phyloP scores from a whole-genome alignment of 2,888 invertebrate genomes.

The Bruchidius siliquastri region DNA sequence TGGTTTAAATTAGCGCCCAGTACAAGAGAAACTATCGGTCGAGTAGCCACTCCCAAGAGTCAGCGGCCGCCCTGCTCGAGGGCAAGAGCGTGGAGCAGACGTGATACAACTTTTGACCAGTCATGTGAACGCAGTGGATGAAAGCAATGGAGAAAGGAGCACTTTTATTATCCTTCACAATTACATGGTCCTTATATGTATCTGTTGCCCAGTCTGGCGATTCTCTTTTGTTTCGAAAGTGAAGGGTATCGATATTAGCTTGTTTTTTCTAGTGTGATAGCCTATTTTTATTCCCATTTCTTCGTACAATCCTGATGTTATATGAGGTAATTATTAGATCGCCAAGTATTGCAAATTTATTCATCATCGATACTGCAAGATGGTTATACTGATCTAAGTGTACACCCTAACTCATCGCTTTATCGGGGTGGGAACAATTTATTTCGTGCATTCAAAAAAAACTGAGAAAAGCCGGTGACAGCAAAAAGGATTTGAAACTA shows the following conservation, averaged over 20 bases:
- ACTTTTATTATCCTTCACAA: background rate
- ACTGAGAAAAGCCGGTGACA: too few species aligned
- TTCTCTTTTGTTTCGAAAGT: background rate
- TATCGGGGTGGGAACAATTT: too few species aligned
- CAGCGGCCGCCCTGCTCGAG: background rate
- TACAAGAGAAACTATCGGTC: background rate
- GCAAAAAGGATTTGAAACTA: too few species aligned
- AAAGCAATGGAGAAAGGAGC: background rate
- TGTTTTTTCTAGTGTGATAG: background rate
- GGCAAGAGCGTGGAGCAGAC: background rate
- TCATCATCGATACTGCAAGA: too few species aligned
- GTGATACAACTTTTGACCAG: background rate
- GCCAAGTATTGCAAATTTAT: too few species aligned
- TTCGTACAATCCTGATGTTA: background rate
- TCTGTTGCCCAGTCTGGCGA: background rate
- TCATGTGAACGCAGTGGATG: background rate
- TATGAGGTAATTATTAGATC: too few species aligned
- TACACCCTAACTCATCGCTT: too few species aligned
- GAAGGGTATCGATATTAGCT: background rate
- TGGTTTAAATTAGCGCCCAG: too few species aligned
- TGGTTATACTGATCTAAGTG: too few species aligned
- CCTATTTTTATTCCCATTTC: background rate
- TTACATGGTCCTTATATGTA: background rate
- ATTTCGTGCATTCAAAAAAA: too few species aligned
- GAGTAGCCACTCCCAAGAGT: background rate